These are phyloP conservation scores for Hermodice carunculata DNA, from an alignment of 2,888 invertebrate genomes.

Conservation along the genomic window DNA sequence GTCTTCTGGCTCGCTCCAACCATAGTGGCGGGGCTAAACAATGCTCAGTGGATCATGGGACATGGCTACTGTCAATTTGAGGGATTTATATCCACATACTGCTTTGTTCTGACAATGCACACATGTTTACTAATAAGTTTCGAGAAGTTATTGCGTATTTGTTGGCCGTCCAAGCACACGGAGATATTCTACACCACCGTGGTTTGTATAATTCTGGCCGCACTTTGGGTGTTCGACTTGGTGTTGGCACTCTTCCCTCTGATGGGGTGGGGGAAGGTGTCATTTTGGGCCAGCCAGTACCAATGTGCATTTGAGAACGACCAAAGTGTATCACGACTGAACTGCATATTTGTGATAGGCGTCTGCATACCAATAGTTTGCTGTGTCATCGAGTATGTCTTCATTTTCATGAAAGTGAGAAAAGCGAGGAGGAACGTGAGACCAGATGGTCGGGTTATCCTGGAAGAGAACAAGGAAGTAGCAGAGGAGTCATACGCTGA, in stretches of 20 bases:
- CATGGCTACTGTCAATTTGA: constrained; percentile 45
- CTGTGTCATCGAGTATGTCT: constrained; percentile 35
- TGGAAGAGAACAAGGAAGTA: constrained; percentile 40
- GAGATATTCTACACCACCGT: constrained; percentile 44
- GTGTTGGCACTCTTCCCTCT: constrained; percentile 47
- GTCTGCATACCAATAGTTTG: constrained; percentile 44
- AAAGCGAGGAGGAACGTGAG: constrained; percentile 30
- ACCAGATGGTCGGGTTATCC: constrained; percentile 38
- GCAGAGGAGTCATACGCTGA: constrained; percentile 47
- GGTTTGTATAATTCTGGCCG: constrained; percentile 38
- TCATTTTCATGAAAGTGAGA: constrained; percentile 38
- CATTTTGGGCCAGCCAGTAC: constrained; percentile 43
- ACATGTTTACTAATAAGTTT: constrained; percentile 44
- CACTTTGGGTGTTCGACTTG: constrained; percentile 45
- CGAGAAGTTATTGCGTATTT: constrained; percentile 45
- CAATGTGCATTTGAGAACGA: constrained; percentile 48
- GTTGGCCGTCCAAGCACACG: constrained; percentile 49
- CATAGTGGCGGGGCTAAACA: constrained; percentile 32
- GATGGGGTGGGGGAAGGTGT: constrained; percentile 47
- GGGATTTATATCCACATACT: constrained; percentile 43
- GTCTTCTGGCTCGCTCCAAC: constrained; percentile 46
- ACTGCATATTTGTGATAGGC: constrained; percentile 45
- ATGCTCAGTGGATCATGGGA: constrained; percentile 39
- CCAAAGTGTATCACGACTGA: constrained; percentile 42
- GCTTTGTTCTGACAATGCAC: constrained; percentile 45